Evolutionary conservation across 2,797 vertebrate genomes (phyloP).

Genomic region (Squalus acanthias): DNA sequence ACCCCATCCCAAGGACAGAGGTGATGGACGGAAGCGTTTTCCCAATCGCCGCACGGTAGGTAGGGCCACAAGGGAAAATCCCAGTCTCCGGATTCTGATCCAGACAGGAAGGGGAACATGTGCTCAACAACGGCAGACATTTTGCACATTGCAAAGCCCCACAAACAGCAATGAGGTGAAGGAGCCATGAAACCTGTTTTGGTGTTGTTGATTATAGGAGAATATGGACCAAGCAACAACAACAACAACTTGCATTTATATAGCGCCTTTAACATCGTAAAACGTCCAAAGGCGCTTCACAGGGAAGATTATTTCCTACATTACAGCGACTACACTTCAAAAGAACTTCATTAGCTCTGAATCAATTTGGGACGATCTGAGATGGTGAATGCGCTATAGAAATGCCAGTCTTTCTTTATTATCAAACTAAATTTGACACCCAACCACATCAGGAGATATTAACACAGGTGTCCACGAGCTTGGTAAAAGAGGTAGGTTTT

Average conservation of each 20-base stretch:
- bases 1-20: not conserved
- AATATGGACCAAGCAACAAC: not conserved
- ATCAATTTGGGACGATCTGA: not conserved
- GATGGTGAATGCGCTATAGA: not conserved
- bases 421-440: not conserved
- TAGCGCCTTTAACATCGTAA: not conserved
- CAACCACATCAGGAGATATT: not conserved
- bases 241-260: not conserved
- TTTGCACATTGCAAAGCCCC: too few species aligned
- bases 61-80: not conserved
- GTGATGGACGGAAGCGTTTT: not conserved
- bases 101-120: not conserved
- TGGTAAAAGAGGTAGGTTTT: too few species aligned
- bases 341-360: not conserved
- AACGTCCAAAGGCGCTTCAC: not conserved
- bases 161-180: not conserved
- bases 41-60: not conserved
- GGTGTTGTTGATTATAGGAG: not conserved
- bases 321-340: not conserved
- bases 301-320: not conserved
- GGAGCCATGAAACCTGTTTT: not conserved
- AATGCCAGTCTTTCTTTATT: not conserved
- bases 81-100: not conserved
- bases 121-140: too few species aligned
- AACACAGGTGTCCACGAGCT: not conserved